phyloP scores from a whole-genome alignment of 53 echinoderm and acorn worm species.

The Pentamera pediparva region DNA sequence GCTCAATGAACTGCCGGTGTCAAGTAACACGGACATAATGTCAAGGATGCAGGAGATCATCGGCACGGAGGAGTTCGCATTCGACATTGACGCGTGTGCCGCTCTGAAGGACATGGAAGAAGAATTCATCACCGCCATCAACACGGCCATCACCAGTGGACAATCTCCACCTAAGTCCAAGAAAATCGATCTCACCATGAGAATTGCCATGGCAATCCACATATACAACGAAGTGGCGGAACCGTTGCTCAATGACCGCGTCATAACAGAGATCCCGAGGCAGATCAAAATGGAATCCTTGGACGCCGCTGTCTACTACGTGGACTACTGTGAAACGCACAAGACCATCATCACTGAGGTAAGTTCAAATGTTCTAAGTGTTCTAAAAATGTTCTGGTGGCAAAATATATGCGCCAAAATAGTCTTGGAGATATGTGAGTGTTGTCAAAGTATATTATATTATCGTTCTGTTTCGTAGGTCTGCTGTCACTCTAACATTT shows the following conservation, averaged over 20 bases:
- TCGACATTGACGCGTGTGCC: neutral
- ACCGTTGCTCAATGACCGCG: neutral
- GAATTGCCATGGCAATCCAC: neutral
- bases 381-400: no score
- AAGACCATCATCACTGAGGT: neutral
- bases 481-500: no score
- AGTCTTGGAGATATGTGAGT: no score
- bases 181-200: neutral
- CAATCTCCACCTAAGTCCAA: neutral
- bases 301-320: slow-evolving; percentile 3
- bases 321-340: slow-evolving; percentile 3
- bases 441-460: no score
- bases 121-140: slow-evolving; percentile 1
- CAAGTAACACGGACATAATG: neutral
- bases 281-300: neutral
- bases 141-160: slow-evolving; percentile 5
- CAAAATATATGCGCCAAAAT: no score
- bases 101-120: slow-evolving; percentile 2
- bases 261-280: neutral
- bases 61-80: neutral
- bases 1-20: neutral
- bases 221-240: neutral
- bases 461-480: no score
- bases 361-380: no score
- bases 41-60: neutral